phyloP scores from a whole-genome alignment of 2,797 vertebrate species.

The Florisuga fusca region DNA sequence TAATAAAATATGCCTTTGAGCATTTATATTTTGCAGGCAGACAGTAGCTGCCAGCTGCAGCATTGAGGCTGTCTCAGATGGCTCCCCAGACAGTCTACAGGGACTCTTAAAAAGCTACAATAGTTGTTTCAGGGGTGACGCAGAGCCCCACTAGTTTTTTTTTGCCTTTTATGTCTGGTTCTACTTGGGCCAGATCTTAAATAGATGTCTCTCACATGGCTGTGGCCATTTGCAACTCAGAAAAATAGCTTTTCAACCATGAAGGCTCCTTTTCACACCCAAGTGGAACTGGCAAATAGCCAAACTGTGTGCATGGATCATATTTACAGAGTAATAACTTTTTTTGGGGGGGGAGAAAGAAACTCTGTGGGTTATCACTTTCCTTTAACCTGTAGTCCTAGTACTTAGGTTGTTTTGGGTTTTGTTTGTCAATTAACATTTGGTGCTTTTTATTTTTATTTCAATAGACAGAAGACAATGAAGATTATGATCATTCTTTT shows the following conservation, averaged over 20 bases:
- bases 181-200: constrained; percentile 14
- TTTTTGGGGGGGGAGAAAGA: constrained; percentile 32
- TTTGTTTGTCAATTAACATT: background rate
- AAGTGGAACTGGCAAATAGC: constrained; percentile 55
- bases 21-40: background rate
- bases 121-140: background rate
- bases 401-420: background rate
- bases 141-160: background rate
- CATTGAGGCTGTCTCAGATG: background rate
- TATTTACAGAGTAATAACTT: constrained; percentile 29
- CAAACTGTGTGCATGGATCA: background rate
- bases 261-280: constrained; percentile 66
- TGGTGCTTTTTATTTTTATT: background rate
- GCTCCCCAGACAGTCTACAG: background rate
- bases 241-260: constrained; percentile 34
- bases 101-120: background rate
- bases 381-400: background rate
- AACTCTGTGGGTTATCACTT: constrained; percentile 56
- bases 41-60: background rate
- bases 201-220: constrained; percentile 39
- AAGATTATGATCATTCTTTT: background rate
- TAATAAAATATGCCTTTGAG: constrained; percentile 23
- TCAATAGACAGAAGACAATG: background rate
- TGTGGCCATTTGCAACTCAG: background rate
- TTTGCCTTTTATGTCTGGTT: background rate